These are phyloP conservation scores for Ptychodera flava DNA, from an alignment of 35 echinoderm and acorn worm species.

Conservation along the genomic window DNA sequence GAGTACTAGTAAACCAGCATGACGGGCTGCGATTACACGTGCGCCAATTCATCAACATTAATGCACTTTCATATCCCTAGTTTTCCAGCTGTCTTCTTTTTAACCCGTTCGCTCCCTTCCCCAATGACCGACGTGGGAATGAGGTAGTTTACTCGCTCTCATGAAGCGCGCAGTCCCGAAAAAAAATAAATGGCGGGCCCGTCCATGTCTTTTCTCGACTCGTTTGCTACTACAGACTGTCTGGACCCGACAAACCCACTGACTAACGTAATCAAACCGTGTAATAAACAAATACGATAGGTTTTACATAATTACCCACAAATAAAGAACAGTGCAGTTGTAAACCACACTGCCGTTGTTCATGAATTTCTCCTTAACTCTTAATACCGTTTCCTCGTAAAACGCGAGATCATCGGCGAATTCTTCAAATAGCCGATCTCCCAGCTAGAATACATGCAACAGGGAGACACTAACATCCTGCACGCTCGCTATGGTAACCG, in stretches of 20 bases:
- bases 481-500: not conserved
- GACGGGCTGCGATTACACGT: too few relatives aligned
- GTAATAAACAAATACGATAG: not conserved
- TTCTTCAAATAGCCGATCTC: not conserved
- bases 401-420: not conserved
- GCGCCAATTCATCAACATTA: not conserved
- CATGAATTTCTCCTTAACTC: not conserved
- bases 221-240: not conserved
- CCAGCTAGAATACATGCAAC: not conserved
- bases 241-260: not conserved
- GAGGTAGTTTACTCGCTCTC: not conserved
- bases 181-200: not conserved
- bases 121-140: not conserved
- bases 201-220: not conserved
- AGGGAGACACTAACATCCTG: not conserved
- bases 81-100: not conserved
- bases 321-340: not conserved
- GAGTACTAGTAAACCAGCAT: too few relatives aligned
- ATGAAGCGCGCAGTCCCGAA: not conserved
- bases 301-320: not conserved
- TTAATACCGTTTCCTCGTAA: not conserved
- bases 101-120: too few relatives aligned
- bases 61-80: not conserved
- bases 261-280: not conserved
- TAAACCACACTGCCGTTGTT: not conserved